Evolutionary conservation across 2,888 invertebrate species (phyloP), one percentile per base, ranked within the genome.

Genomic region (Seira ritae): DNA sequence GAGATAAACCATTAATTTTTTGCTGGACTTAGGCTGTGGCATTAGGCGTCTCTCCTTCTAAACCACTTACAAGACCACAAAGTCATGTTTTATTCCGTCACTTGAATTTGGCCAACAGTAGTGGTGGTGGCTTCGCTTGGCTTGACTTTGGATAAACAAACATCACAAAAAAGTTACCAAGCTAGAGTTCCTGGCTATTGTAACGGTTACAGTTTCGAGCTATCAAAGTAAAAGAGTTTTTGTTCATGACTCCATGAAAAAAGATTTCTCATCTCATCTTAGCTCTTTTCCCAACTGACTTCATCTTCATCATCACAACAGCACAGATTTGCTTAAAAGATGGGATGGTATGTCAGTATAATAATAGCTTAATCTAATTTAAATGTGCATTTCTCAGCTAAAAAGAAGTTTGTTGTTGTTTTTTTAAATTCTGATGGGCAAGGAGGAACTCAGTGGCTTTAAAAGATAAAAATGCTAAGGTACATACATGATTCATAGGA

Each of bases 41-140:
- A 2, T 4, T 31, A 8, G 31, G 31, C 31, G 31, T 31, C 31
- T 31, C 31, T 4, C 31, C 31, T 8, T 8, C 31, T 31, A 31
- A 77, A 60, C 78, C 78, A 78, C 78, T 66, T 71, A 70, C 78
- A 78, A 46, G 46, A 69, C 78, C 78, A 50, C 78, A 78, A 78
- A 65, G 78, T 78, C 71, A 24, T 62, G 70, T 70, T 62, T 46
- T 20, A 62, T 73, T 15, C 46, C 22, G 73, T 46, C 60, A 65
- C 66, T 60, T 22, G 46, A 8, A 65, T 24, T n/a, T 31, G 23
- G 20, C 20, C 46, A 62, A 8, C 37, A 62, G 72, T 62, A 19
- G n/a, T n/a, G n/a, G n/a, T n/a, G n/a, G n/a, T n/a, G n/a, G n/a
- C n/a, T n/a, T n/a, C n/a, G 60, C 65, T 42, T 31, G 31, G n/a